These are phyloP conservation scores for Cephus runcator DNA, from an alignment of 2,888 invertebrate species.

Conservation along the genomic window DNA sequence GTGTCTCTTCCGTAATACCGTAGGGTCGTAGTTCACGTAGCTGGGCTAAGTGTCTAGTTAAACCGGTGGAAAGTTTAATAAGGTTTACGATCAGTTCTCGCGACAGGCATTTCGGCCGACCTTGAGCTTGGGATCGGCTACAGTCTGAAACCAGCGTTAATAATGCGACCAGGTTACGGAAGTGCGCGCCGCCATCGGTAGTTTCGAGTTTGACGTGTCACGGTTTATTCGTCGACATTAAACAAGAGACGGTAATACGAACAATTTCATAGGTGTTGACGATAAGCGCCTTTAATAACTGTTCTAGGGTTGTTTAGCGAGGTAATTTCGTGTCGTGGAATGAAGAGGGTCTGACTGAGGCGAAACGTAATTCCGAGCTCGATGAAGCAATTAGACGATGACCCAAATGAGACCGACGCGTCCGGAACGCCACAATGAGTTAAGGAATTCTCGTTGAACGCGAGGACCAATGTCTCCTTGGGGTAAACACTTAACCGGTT, in stretches of 20 bases:
- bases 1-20: not conserved
- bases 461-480: not conserved
- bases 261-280: not conserved
- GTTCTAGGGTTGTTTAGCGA: slow-evolving; percentile 1
- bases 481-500: not conserved
- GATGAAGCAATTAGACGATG: slow-evolving; percentile 4
- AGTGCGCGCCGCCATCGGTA: not conserved
- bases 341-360: slow-evolving; percentile 1
- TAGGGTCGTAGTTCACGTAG: not conserved
- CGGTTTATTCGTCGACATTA: not conserved
- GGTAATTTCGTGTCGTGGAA: not conserved
- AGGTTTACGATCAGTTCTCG: not conserved
- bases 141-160: not conserved
- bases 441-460: not conserved
- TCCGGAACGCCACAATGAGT: not conserved
- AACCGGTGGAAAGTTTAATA: not conserved
- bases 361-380: not conserved
- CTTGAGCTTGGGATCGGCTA: not conserved
- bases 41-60: not conserved
- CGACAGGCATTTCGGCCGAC: not conserved
- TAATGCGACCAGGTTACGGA: not conserved
- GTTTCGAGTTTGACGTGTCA: not conserved
- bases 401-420: not conserved
- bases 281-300: slow-evolving; percentile 1
- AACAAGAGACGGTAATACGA: not conserved